These are phyloP conservation scores for Notothenia coriiceps DNA, from an alignment of 2,113 vertebrate genomes.

Conservation along the genomic window DNA sequence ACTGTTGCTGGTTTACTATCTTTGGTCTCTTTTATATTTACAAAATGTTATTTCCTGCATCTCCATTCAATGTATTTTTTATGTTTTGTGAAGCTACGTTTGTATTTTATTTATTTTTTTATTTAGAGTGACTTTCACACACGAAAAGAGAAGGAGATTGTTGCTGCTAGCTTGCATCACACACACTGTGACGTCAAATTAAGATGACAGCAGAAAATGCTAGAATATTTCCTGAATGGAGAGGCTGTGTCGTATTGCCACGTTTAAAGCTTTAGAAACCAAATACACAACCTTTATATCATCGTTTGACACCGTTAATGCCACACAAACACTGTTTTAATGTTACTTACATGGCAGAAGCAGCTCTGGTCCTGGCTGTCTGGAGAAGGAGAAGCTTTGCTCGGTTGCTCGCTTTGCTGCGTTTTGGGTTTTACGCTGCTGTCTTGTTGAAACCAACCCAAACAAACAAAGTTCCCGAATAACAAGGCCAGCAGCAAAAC, in stretches of 20 bases:
- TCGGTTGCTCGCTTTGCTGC: slow-evolving; percentile 42
- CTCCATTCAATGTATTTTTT: too few relatives aligned
- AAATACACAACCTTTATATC: neutral
- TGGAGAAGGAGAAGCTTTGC: neutral
- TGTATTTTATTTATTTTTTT: too few relatives aligned
- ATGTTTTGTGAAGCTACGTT: too few relatives aligned
- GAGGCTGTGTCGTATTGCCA: neutral
- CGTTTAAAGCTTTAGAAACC: neutral
- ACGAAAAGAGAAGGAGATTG: neutral
- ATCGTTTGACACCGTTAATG: neutral
- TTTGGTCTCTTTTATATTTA: too few relatives aligned
- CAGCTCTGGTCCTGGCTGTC: slow-evolving; percentile 81
- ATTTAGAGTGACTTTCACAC: neutral
- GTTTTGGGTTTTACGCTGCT: slow-evolving; percentile 43
- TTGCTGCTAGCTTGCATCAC: neutral
- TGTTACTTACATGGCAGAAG: slow-evolving; percentile 83
- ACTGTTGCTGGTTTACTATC: too few relatives aligned
- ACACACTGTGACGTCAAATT: slow-evolving; percentile 8
- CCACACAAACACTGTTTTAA: neutral
- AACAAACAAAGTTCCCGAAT: slow-evolving; percentile 65
- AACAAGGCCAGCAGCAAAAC: slow-evolving; percentile 68
- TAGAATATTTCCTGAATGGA: slow-evolving; percentile 57
- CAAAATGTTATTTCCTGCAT: too few relatives aligned
- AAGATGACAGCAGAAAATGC: slow-evolving; percentile 71
- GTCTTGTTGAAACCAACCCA: slow-evolving; percentile 77